A percentile compares a stretch with the other conserved stretches of the same genome.
Conservation (phyloP, 2,888 invertebrate genomes). For the Poecilobothrus nobilitatus region DNA sequence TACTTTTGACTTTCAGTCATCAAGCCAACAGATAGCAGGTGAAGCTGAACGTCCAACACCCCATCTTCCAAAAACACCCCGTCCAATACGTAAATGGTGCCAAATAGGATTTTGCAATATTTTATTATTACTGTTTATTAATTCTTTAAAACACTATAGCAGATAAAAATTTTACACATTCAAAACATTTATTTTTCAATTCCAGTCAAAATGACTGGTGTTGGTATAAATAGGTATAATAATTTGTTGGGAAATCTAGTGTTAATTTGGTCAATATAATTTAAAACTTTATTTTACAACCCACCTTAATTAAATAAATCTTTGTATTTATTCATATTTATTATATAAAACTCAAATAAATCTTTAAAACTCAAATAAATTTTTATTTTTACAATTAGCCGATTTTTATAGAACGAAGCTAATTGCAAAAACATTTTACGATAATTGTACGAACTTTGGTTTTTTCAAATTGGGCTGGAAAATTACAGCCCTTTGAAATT, state of each 20-base stretch:
- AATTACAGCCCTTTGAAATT: no score
- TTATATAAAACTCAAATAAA: no score
- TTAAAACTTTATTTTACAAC: no score
- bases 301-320: no score
- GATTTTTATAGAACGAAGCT: no score
- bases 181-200: not conserved
- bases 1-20: slow-evolving; percentile 17
- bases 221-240: slow-evolving; percentile 13
- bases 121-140: not conserved
- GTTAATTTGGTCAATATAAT: no score
- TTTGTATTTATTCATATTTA: no score
- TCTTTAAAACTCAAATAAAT: no score
- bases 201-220: slow-evolving; percentile 15
- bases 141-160: not conserved
- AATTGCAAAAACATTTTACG: no score
- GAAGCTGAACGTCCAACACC: slow-evolving; percentile 12
- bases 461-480: no score
- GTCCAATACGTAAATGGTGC: slow-evolving; percentile 20
- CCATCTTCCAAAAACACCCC: slow-evolving; percentile 11
- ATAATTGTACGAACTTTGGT: no score
- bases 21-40: slow-evolving; percentile 12
- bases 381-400: no score
- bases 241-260: slow-evolving; percentile 13
- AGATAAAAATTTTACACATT: slow-evolving; percentile 4
- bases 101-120: slow-evolving; percentile 23